Base-by-base conservation (phyloP, 2,797 vertebrate species). In the Synaphobranchus kaupii region DNA sequence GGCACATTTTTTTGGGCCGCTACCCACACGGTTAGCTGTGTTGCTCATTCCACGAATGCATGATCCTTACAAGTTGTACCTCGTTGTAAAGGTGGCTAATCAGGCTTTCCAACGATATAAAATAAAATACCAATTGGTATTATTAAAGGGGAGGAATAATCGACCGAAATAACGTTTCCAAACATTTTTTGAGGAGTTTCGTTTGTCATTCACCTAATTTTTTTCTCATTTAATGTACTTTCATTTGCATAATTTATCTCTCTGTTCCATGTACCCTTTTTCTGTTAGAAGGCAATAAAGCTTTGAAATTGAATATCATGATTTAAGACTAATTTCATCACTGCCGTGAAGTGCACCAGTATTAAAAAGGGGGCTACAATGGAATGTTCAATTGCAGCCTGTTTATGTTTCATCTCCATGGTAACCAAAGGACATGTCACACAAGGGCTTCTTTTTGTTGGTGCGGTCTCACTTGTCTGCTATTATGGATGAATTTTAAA, bases 241-340 rank as follows among this genome's bases (percentile, higher is more conserved):
- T 22, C 39, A 78, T 78, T 78, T 78, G 73, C 34, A 47, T 78
- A 44, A 78, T 78, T 47, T 78, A 44, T 47, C 17, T 78, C 17
- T 17, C 34, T 13, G 10, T 73, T 28, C 34, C 9, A 78, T 44
- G 73, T 20, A 22, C 34, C 39, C n/a, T 47, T 78, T 78, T 47
- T 31, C 28, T 44, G 39, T 78, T 47, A 5, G 39, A 5, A 78
- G 39, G 73, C 17, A 78, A 78, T 78, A 78, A 78, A 78, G 39
- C 73, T 78, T 78, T 78, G 13, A 44, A 78, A 78, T 78, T 78
- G 73, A 44, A 78, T 44, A 78, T 78, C 5, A 78, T 47, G 39
- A 47, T 44, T 78, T 78, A 44, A 47, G 34, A 47, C 71, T 76
- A 34, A 17, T 39, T 39, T 39, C 71, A 39, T 76, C 34, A 15